Evolutionary conservation across 2,888 invertebrate genomes (phyloP), one percentile per base, ranked within the genome.

Genomic region (Andrena fulva): DNA sequence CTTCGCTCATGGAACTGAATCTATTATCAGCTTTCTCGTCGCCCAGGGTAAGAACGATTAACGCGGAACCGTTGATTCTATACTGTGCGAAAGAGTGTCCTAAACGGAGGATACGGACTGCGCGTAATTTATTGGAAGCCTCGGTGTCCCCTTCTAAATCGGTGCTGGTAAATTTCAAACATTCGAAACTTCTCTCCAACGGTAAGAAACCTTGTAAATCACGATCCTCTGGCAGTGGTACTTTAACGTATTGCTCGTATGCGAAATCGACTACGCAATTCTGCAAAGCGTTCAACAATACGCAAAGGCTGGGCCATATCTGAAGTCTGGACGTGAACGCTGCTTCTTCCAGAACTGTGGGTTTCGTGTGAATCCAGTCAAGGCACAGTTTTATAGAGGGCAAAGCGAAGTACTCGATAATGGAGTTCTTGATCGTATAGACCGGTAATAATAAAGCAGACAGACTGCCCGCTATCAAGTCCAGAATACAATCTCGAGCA

Each of bases 181-280:
- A 94, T 68, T 95, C 94, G 87, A 96, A 95, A 67, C 95, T 95
- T 66, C 94, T 95, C 89, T 96, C 96, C 56, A 98, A 94, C 0
- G 97, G 97, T 83, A 97, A 94, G 94, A 98, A 98, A 27, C 97
- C 97, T 91, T 97, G 96, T 70, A 98, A 94, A 92, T 97, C 97
- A 89, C 96, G 96, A 93, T 98, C 98, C 94, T 98, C 98, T 0
- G 96, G 96, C 71, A 98, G 94, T 3, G 97, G 97, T 62, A 96
- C 95, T 84, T 95, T 95, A 52, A 94, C 94, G 93, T 96, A 95
- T 89, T 95, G 94, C 81, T 94, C 94, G 71, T 94, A 93, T 84
- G 95, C 94, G 87, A 95, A 95, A 84, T 95, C 94, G 80, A 92
- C 91, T 79, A 95, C 91, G 71, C 92, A 94, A 79, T 91, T 93